Percentiles rank a stretch among this genome's conserved stretches.
Evolutionary conservation across 2,113 vertebrate genomes (phyloP).

Genomic region (Gopherus evgoodei): DNA sequence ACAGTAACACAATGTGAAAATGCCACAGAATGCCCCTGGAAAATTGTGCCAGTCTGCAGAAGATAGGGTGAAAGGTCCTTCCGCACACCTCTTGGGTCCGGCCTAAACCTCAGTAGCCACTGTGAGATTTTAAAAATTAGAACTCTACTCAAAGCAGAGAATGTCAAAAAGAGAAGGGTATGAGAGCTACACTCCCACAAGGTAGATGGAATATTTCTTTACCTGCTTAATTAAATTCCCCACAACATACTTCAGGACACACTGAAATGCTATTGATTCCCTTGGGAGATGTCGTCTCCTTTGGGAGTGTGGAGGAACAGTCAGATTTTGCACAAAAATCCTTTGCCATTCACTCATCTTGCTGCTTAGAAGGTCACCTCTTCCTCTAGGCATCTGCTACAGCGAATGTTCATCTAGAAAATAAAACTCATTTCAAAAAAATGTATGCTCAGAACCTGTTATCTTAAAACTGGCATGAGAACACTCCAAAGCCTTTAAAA

Average conservation of each 20-base stretch:
- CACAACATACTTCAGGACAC: conserved; percentile 78
- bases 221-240: conserved; percentile 84
- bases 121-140: neutral
- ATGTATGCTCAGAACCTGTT: neutral
- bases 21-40: neutral
- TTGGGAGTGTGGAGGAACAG: conserved; percentile 81
- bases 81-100: neutral
- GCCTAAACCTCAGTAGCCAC: neutral
- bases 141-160: neutral
- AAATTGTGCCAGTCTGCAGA: neutral
- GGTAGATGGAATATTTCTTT: neutral
- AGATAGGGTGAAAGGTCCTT: neutral
- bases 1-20: neutral
- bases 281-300: conserved; percentile 69
- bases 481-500: rapidly evolving
- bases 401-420: neutral
- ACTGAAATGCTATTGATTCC: conserved; percentile 80
- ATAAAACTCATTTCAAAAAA: neutral
- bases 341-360: conserved; percentile 81
- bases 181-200: neutral
- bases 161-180: neutral
- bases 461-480: neutral
- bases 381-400: neutral
- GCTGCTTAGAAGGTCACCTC: rapidly evolving
- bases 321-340: conserved; percentile 71